Evolutionary conservation across 2,113 vertebrate genomes (phyloP).

Genomic region (Tringa solitaria): DNA sequence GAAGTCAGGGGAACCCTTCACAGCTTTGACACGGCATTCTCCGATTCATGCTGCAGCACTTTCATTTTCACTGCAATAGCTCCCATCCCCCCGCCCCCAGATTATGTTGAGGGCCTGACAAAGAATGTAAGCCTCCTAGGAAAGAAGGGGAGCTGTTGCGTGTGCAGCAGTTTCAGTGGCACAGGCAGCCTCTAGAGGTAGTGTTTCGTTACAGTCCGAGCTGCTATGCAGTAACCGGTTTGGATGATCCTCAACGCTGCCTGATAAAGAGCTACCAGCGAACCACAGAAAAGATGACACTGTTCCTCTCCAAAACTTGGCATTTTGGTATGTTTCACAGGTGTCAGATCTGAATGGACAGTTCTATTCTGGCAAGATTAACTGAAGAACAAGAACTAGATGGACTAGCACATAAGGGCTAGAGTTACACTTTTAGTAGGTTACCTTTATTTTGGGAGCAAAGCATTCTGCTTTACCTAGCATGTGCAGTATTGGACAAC

Average conservation of each 20-base stretch:
- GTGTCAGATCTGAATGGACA: neutral
- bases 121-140: neutral
- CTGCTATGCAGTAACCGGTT: neutral
- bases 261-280: neutral
- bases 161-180: neutral
- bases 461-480: neutral
- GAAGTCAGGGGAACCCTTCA: neutral
- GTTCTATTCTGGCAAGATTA: neutral
- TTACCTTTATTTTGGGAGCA: neutral
- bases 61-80: neutral
- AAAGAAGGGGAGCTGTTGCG: neutral
- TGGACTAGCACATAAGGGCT: neutral
- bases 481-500: neutral
- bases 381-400: neutral
- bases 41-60: neutral
- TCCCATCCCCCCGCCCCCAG: neutral
- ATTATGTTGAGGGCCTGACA: neutral
- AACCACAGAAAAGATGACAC: neutral
- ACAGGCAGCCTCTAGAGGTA: constrained; percentile 12
- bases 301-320: rapidly evolving
- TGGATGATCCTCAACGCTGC: neutral
- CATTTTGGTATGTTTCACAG: neutral
- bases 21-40: neutral
- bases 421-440: rapidly evolving
- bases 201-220: neutral